phyloP scores from a whole-genome alignment of 2,888 invertebrate genomes.

The Drosophila atripex region DNA sequence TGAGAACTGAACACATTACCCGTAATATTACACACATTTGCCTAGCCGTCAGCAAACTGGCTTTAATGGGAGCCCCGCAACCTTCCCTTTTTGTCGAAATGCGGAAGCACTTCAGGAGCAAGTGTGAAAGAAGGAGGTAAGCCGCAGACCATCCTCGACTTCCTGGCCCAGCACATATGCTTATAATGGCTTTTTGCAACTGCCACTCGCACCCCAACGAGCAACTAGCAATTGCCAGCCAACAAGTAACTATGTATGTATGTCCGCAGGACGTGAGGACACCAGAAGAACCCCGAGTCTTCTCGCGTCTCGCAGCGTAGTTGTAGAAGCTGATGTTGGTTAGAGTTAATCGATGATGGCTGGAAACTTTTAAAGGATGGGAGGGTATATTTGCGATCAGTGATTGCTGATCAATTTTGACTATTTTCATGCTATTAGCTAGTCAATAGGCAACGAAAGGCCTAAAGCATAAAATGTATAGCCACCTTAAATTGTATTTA shows the following conservation, averaged over 20 bases:
- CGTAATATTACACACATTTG: conserved; percentile 53
- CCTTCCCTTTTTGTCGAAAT: conserved; percentile 6
- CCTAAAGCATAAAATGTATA: background rate
- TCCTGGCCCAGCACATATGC: conserved; percentile 63
- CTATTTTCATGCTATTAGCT: background rate
- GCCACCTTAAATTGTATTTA: background rate
- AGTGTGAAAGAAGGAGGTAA: conserved; percentile 8
- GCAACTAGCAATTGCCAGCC: conserved; percentile 21
- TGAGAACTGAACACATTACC: conserved; percentile 23
- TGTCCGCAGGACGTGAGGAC: conserved; percentile 10
- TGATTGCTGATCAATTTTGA: background rate
- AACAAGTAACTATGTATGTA: conserved; percentile 12
- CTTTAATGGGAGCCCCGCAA: conserved; percentile 19
- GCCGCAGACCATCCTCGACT: conserved; percentile 7
- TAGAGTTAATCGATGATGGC: conserved; percentile 21
- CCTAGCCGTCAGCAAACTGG: conserved; percentile 38
- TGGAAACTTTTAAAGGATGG: background rate
- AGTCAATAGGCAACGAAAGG: background rate
- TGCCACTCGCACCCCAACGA: conserved; percentile 55
- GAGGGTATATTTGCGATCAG: conserved; percentile 16
- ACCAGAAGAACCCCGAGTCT: conserved; percentile 12
- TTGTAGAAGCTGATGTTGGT: conserved; percentile 27
- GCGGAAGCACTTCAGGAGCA: conserved; percentile 62
- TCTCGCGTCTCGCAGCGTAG: conserved; percentile 32
- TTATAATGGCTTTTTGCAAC: conserved; percentile 76